Evolutionary conservation across 2,888 invertebrate species (phyloP), one percentile per base, ranked within the genome.

Genomic region (Trachelus stipa): DNA sequence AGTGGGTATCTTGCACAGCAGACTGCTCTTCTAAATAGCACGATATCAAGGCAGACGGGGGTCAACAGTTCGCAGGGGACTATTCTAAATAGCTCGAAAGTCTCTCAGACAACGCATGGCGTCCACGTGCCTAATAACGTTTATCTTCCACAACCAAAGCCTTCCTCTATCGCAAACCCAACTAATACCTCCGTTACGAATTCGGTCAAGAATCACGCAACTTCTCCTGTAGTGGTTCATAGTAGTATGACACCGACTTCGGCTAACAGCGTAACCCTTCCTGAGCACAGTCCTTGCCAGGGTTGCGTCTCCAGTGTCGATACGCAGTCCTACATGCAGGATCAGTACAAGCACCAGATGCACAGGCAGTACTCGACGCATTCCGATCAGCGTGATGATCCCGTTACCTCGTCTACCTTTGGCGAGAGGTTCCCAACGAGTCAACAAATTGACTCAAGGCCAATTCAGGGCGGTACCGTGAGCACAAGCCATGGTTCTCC

Each of bases 1-100:
- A 96, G 95, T 87, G 98, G 97, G 3, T 98, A 97, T 92, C 92
- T 98, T 84, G 97, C 97, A 9, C 97, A 98, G 86, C 98, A 98
- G 91, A 97, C 98, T 0, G 96, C 96, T 40, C 91, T 98, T 83
- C 91, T 98, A 76, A 97, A 97, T 88, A 97, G 95, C 88, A 97
- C 96, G 12, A 97, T 96, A 91, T 95, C 95, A 79, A 93, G 95
- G 85, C 95, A 95, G 92, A 92, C 92, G 37, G 91, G 91, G 69
- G 92, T 91, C 34, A 92, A 90, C 71, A 92, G 90, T 83, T 90
- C 92, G 12, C 91, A 91, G 73, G 84, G 87, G 75, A 83, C 85
- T 35, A 82, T 87, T 77, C 79, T 83, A 78, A 89, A 85, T 68
- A 85, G 81, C 73, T 82, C 83, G 69, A 89, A 85, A 82, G 76